Evolutionary conservation across 2,797 vertebrate genomes (phyloP), one percentile per base, ranked within the genome.

Genomic region (Sebastes steindachneri): DNA sequence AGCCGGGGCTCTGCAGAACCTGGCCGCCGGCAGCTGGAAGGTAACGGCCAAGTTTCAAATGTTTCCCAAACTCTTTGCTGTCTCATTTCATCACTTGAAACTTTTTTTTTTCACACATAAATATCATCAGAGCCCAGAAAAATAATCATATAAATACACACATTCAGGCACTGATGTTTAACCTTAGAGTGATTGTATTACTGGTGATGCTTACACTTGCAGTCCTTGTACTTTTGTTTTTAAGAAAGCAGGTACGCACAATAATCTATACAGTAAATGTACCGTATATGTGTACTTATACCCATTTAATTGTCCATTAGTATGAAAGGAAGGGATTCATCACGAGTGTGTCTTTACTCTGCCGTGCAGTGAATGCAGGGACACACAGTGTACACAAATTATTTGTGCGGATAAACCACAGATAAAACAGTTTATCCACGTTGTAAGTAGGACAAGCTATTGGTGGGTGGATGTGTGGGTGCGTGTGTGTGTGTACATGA

Each of bases 11-110:
- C 95, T 99, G 93, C 98, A 99, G 96, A 99, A 99, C 95, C 95
- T 99, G 91, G 98, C 98, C 72, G 99, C 99, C 67, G 99, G 98
- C 88, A 99, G 98, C 88, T 99, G 98, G 99, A 99, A 99, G 98
- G 99, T 99, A 91, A 78, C 9, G 0, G 7, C 23, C 21, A 21
- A 11, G 1, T 29, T 68, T 55, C 14, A 77, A 59, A 33, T n/a
- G 15, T 15, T 45, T 63, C 35, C 21, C 25, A 57, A 37, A 26
- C n/a, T 70, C 2, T 62, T 65, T 31, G 31, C 26, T 7, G 35
- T 31, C 3, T 28, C 51, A 14, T 67, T 45, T n/a, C n/a, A 15
- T 9, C 10, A 10, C 21, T 37, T 28, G 7, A 28, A 29, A 2
- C 10, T 53, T 53, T 53, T 5, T 72, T 45, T 63, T 58, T 73